Conservation (phyloP, 2,888 invertebrate species). For the Tromatobia lineatoria region DNA sequence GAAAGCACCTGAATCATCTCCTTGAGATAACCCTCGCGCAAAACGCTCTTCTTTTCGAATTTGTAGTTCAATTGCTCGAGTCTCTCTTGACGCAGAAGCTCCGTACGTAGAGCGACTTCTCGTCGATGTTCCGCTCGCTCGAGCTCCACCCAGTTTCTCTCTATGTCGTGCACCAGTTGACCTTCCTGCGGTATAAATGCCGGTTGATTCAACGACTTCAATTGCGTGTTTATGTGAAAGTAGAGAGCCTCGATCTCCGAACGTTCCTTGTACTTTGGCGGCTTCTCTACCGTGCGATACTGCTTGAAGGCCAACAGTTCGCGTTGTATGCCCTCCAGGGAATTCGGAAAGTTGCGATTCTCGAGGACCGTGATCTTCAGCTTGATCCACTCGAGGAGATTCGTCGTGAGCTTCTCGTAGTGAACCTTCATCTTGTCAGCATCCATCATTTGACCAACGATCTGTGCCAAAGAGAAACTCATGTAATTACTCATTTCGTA, state of each 20-base stretch:
- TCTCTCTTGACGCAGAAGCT: conserved; percentile 95
- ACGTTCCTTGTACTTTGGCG: conserved; percentile 98
- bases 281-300: conserved; percentile 98
- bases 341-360: conserved; percentile 96
- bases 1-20: conserved; percentile 99
- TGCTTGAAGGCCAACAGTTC: conserved; percentile 96
- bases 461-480: conserved; percentile 87
- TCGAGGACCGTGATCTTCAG: conserved; percentile 93
- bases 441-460: conserved; percentile 98
- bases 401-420: conserved; percentile 94
- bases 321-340: conserved; percentile 97
- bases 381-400: conserved; percentile 97
- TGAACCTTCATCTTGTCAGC: conserved; percentile 96
- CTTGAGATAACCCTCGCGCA: conserved; percentile 97
- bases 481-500: neutral
- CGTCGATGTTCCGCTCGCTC: conserved; percentile 97
- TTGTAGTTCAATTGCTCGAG: conserved; percentile 98
- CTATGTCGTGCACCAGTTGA: conserved; percentile 97
- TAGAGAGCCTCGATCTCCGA: conserved; percentile 98
- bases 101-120: conserved; percentile 96
- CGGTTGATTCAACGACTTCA: conserved; percentile 97
- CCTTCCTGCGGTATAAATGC: conserved; percentile 95
- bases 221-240: conserved; percentile 98
- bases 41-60: conserved; percentile 97
- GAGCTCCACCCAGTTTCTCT: conserved; percentile 96